Evolutionary conservation across 2,797 vertebrate species (phyloP).

Genomic region (Antrozous pallidus): DNA sequence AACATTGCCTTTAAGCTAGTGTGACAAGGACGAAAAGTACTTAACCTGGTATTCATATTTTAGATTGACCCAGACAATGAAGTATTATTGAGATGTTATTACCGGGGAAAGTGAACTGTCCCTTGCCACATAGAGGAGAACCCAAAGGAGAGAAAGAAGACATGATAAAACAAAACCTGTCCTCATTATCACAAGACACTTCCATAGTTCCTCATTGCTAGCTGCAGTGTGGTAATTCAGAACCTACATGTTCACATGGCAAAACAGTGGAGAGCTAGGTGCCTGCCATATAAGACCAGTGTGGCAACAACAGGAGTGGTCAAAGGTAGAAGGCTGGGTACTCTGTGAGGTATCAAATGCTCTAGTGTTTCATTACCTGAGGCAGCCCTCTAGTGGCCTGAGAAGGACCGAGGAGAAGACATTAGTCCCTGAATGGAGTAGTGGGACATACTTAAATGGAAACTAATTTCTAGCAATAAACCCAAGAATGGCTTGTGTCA

Average conservation of each 20-base stretch:
- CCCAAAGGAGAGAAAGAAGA: background rate
- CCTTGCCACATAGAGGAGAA: background rate
- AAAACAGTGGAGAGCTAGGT: background rate
- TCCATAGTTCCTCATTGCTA: background rate
- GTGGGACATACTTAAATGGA: background rate
- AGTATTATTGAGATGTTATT: background rate
- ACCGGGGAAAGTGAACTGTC: background rate
- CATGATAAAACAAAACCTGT: background rate
- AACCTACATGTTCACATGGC: background rate
- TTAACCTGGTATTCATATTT: background rate
- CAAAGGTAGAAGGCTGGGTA: too few species aligned
- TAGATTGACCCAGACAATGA: background rate
- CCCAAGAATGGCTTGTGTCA: background rate
- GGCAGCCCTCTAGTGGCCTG: background rate
- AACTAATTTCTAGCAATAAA: background rate
- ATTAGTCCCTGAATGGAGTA: background rate
- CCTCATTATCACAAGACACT: background rate
- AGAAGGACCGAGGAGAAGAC: background rate
- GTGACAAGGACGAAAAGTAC: background rate
- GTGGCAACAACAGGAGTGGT: background rate
- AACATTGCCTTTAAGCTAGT: background rate
- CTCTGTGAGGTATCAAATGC: fast-evolving
- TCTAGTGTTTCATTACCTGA: background rate
- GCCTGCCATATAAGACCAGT: background rate
- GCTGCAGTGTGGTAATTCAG: background rate